Base-by-base conservation (phyloP, 2,888 invertebrate species). In the Bugulina stolonifera region DNA sequence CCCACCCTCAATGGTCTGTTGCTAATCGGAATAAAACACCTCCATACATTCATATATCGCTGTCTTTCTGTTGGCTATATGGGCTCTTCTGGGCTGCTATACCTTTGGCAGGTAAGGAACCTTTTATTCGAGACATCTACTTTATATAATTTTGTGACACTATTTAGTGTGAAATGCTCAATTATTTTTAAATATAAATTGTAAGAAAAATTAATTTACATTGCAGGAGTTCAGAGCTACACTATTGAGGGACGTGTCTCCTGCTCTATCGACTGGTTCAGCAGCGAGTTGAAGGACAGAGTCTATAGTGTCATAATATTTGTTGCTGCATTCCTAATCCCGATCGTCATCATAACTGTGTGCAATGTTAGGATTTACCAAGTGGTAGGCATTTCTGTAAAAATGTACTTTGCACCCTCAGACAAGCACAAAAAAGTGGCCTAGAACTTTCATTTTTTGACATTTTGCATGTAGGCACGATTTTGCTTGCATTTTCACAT, bases 331-430 rank as follows among this genome's bases (percentile, higher is more conserved):
- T 5, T 72, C 35, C 32, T 75, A 73, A n/a, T 77, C 74, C 22
- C 81, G 74, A 14, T 75, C 76, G 35, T 81, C 75, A 70, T 81
- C 80, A 72, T 80, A 78, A 74, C 79, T 80, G 2, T 81, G 72
- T 22, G 77, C 77, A 3, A 81, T 64, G 32, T 27, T 10, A 27
- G 3, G 3, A 64, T 64, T 29, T 43, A 10, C 18, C 5, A 43
- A 18, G 18, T 18, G 5, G 43, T 43, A 43, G 18, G 43, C 18
- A n/a, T 43, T 43, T 18, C 43, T 43, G 5, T 43, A 43, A 43
- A 43, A 5, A 43, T 43, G 5, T 5, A 5, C 43, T 10, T 18
- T 43, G 5, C 10, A 43, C 18, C 18, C 18, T 43, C 18, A 43
- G n/a, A 43, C 43, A 43, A 18, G 5, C 5, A 43, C 5, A 43